Evolutionary conservation across 2,888 invertebrate species (phyloP).

Genomic region (Habrosyne pyritoides): DNA sequence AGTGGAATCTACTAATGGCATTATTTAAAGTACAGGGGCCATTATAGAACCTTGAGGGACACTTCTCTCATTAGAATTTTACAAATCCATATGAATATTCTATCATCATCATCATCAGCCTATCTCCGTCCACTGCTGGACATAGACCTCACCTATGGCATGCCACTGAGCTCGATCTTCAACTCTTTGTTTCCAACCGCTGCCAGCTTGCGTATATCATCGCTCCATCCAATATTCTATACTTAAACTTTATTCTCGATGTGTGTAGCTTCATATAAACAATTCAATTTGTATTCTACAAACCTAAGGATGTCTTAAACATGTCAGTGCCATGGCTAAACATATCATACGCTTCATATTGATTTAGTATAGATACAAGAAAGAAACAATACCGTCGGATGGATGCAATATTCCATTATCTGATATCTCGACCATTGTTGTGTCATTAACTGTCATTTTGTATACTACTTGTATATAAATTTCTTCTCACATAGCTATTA

Average conservation of each 20-base stretch:
- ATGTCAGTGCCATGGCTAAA: conserved; percentile 41
- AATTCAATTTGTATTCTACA: not conserved
- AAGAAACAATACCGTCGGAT: not conserved
- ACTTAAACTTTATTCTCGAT: not conserved
- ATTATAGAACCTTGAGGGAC: not conserved
- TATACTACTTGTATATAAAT: conserved; percentile 14
- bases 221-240: too few relatives aligned
- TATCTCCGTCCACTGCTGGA: too few relatives aligned
- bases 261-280: not conserved
- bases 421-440: conserved; percentile 45
- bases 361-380: conserved; percentile 20
- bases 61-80: not conserved
- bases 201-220: too few relatives aligned
- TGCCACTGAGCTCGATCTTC: too few relatives aligned
- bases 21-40: not conserved
- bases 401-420: conserved; percentile 24
- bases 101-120: too few relatives aligned
- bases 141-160: too few relatives aligned
- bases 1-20: not conserved
- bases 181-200: too few relatives aligned
- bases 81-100: not conserved
- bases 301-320: conserved; percentile 19
- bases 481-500: not conserved
- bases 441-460: conserved; percentile 38
- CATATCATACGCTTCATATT: conserved; percentile 24